A percentile compares a stretch with the other conserved stretches of the same genome.
These are phyloP conservation scores for Harpegnathos saltator DNA, from an alignment of 1,140 invertebrate genomes.

Conservation along the genomic window DNA sequence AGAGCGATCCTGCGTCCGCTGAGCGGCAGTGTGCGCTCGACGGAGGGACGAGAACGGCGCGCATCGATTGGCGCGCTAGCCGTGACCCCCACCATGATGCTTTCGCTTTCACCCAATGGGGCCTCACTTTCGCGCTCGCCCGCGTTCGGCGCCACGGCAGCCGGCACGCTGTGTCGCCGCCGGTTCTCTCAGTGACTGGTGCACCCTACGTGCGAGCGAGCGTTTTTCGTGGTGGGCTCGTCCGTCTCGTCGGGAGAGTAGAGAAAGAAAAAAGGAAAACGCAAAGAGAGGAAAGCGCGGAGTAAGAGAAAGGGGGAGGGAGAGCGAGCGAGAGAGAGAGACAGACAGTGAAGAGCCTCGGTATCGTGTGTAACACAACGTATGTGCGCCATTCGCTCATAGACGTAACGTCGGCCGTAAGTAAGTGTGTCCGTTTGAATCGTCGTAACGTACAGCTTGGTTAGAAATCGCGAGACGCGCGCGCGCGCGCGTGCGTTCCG, in stretches of 20 bases:
- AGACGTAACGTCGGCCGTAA: neutral
- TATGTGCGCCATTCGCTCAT: conserved; percentile 2
- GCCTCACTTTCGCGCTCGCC: conserved; percentile 85
- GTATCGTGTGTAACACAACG: conserved; percentile 43
- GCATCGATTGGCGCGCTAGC: conserved; percentile 85
- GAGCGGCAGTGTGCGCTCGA: conserved; percentile 55
- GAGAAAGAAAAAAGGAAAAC: conserved; percentile 46
- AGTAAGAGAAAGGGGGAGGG: neutral
- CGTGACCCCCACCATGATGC: conserved; percentile 85
- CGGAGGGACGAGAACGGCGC: conserved; percentile 75
- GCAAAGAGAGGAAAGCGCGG: neutral
- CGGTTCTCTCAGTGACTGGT: conserved; percentile 82
- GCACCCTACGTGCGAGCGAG: conserved; percentile 81
- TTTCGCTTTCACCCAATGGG: conserved; percentile 86
- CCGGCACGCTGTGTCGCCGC: conserved; percentile 76
- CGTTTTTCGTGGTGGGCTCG: conserved; percentile 74
- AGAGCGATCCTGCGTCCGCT: neutral
- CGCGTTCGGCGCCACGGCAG: conserved; percentile 75
- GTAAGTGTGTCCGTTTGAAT: conserved; percentile 45
- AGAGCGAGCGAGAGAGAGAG: no score
- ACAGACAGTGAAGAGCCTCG: conserved; percentile 23
- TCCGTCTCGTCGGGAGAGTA: conserved; percentile 61
- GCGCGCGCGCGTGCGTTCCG: conserved; percentile 31
- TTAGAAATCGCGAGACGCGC: conserved; percentile 44
- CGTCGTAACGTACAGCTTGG: conserved; percentile 28